A percentile compares a stretch with the other conserved stretches of the same genome.
Evolutionary conservation across 2,888 invertebrate species (phyloP).

Genomic region (Drosophila yooni): DNA sequence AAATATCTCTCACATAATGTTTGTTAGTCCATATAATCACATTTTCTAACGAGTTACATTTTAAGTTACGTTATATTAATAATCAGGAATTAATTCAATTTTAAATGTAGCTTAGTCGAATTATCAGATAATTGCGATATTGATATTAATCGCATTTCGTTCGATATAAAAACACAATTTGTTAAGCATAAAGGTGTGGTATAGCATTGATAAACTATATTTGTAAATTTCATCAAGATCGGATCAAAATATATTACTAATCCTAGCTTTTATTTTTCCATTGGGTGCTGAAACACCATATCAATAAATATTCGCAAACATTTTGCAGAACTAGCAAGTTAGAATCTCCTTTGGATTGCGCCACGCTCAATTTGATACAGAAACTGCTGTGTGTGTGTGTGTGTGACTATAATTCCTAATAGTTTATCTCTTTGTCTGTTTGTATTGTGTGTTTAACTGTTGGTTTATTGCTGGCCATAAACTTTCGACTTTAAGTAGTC

Average conservation of each 20-base stretch:
- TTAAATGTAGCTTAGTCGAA: background rate
- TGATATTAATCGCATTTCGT: background rate
- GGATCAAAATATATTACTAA: background rate
- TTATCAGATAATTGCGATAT: background rate
- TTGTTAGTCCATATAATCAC: background rate
- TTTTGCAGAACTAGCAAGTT: background rate
- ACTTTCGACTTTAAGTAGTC: constrained; percentile 46
- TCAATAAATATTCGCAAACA: background rate
- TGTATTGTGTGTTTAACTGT: constrained; percentile 51
- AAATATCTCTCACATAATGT: background rate
- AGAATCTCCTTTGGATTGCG: background rate
- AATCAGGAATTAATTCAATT: background rate
- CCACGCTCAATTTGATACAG: background rate
- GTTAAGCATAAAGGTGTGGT: background rate
- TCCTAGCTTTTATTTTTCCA: background rate
- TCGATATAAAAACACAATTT: background rate
- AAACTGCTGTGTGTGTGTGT: background rate
- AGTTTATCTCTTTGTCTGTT: constrained; percentile 17
- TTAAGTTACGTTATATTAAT: too few species aligned
- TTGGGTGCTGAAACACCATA: background rate
- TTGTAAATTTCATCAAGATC: background rate
- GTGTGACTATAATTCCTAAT: background rate
- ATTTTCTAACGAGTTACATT: background rate
- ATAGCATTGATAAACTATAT: background rate
- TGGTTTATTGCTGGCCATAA: constrained; percentile 63